Base-by-base conservation (phyloP, 1,140 invertebrate genomes). In the Aleiodes sp. region DNA sequence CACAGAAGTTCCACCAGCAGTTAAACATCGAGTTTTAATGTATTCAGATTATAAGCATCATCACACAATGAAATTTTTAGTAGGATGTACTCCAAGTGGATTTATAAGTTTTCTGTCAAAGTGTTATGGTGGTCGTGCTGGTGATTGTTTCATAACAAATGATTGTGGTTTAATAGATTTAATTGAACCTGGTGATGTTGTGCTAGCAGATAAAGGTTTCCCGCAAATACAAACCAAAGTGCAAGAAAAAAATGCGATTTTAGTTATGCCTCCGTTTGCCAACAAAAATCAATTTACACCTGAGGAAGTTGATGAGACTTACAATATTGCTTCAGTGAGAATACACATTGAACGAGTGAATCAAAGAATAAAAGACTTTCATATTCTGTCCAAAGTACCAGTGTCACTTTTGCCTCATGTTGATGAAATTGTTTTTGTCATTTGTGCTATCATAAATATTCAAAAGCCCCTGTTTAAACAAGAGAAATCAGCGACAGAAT, bases 161-260 rank as follows among this genome's bases (percentile, higher is more conserved):
- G 52, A 78, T 21, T 75, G 63, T 68, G 76, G 77, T 4, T 70
- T 79, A 2, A 10, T 80, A 26, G 69, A 84, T 71, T 63, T 75
- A 52, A 33, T 83, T 0, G 75, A 82, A 65, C 60, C 69, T 12
- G 77, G 75, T 62, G 82, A 84, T 74, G 29, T 74, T 31, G 69
- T 84, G 21, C 66, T 85, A 52, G 82, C 79, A 31, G 81, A 82
- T 67, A 75, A 80, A 70, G 80, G 80, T 16, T 83, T 84, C 28
- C 65, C 65, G 12, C 4, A 57, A 24, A 73, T 75, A 19, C n/a
- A n/a, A n/a, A n/a, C n/a, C n/a, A n/a, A n/a, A n/a, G n/a, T n/a
- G n/a, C n/a, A n/a, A n/a, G n/a, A n/a, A n/a, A n/a, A n/a, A n/a
- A n/a, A n/a, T n/a, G n/a, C n/a, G n/a, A n/a, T n/a, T n/a, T n/a